A percentile compares a stretch with the other conserved stretches of the same genome.
phyloP scores from a whole-genome alignment of 1,140 invertebrate genomes.

The Eupristina koningsbergeri region DNA sequence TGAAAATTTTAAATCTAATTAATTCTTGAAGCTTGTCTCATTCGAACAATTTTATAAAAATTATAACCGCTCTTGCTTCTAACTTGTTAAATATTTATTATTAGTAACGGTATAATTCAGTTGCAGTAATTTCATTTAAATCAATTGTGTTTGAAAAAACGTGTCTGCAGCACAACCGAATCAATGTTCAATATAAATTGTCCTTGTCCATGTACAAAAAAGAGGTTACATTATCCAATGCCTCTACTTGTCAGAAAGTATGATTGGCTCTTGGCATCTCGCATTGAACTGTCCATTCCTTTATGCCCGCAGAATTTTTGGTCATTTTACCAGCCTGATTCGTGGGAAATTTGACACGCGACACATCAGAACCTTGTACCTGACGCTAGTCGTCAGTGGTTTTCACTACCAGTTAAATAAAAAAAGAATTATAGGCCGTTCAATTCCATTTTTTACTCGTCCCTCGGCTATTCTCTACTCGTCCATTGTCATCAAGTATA shows the following conservation, averaged over 20 bases:
- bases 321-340: slow-evolving; percentile 62
- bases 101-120: not conserved
- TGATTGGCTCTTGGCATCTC: slow-evolving; percentile 61
- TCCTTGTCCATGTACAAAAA: slow-evolving; percentile 6
- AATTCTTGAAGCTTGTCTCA: no score
- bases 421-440: slow-evolving; percentile 42
- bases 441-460: slow-evolving; percentile 32
- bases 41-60: no score
- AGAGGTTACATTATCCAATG: slow-evolving; percentile 47
- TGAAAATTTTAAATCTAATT: no score
- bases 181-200: slow-evolving; percentile 38
- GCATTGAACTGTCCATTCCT: slow-evolving; percentile 50
- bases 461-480: slow-evolving; percentile 24
- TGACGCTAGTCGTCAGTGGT: slow-evolving; percentile 65
- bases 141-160: slow-evolving; percentile 19
- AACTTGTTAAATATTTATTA: no score
- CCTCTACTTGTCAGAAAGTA: slow-evolving; percentile 59
- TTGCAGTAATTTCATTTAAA: slow-evolving; percentile 18
- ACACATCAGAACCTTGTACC: slow-evolving; percentile 65
- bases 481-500: slow-evolving; percentile 19
- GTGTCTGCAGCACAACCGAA: slow-evolving; percentile 16
- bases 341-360: slow-evolving; percentile 65
- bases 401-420: slow-evolving; percentile 61
- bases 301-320: slow-evolving; percentile 51
- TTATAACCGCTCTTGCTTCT: no score